phyloP scores from a whole-genome alignment of 2,888 invertebrate genomes.

The Euclidia mi region DNA sequence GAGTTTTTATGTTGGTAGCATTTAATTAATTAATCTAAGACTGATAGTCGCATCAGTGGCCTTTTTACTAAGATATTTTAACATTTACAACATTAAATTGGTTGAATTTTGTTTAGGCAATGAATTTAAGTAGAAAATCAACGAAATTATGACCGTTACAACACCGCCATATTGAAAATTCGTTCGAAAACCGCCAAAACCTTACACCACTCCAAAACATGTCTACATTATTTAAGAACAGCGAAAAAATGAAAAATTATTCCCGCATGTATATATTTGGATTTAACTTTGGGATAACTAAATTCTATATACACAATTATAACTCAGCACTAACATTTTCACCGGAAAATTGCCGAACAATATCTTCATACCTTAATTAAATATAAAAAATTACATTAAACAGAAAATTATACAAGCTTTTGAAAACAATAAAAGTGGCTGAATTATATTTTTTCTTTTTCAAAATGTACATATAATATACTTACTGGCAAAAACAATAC shows the following conservation, averaged over 20 bases:
- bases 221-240: conserved; percentile 70
- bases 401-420: conserved; percentile 79
- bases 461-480: conserved; percentile 88
- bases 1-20: too few relatives aligned
- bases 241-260: conserved; percentile 68
- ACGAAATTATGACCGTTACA: too few relatives aligned
- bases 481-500: conserved; percentile 83
- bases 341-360: conserved; percentile 42
- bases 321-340: conserved; percentile 56
- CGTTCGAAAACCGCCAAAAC: conserved; percentile 71
- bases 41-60: too few relatives aligned
- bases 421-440: conserved; percentile 73
- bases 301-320: conserved; percentile 86
- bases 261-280: conserved; percentile 82
- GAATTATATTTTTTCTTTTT: conserved; percentile 71
- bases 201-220: conserved; percentile 65
- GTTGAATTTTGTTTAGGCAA: too few relatives aligned
- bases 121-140: too few relatives aligned
- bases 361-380: conserved; percentile 52
- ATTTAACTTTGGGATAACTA: conserved; percentile 86
- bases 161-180: conserved; percentile 28
- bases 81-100: too few relatives aligned
- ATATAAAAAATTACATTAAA: conserved; percentile 74
- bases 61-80: too few relatives aligned
- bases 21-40: too few relatives aligned